phyloP scores from a whole-genome alignment of 2,888 invertebrate species.

The Macropis europaea region DNA sequence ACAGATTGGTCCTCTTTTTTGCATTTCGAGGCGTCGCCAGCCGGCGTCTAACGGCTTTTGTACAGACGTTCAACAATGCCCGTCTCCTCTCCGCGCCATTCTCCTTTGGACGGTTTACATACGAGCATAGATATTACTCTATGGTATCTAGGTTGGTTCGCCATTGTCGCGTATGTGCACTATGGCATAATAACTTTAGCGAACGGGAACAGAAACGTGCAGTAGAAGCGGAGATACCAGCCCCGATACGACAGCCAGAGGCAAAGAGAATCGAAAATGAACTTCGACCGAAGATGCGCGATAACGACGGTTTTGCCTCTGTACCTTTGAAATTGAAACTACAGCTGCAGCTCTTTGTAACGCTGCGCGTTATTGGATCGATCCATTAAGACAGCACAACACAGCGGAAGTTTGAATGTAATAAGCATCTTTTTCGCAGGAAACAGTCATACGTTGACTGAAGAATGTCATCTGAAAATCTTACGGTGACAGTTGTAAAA shows the following conservation, averaged over 20 bases:
- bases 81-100: conserved; percentile 42
- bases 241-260: conserved; percentile 19
- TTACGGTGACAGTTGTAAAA: too few relatives aligned
- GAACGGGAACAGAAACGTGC: conserved; percentile 53
- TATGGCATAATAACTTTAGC: conserved; percentile 50
- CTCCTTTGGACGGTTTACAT: conserved; percentile 32
- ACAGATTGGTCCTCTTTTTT: conserved; percentile 54
- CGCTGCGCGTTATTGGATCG: too few relatives aligned
- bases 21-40: conserved; percentile 60
- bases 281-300: not conserved
- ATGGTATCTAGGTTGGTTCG: conserved; percentile 40
- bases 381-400: too few relatives aligned
- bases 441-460: too few relatives aligned
- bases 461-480: too few relatives aligned
- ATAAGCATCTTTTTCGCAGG: too few relatives aligned
- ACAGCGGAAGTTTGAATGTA: too few relatives aligned
- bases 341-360: too few relatives aligned
- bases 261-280: conserved; percentile 25
- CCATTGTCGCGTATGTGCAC: conserved; percentile 50
- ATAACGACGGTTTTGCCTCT: conserved; percentile 9
- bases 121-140: conserved; percentile 47
- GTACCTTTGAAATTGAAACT: not conserved
- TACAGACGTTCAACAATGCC: conserved; percentile 48
- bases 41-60: conserved; percentile 67
- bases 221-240: conserved; percentile 49